A percentile compares a stretch with the other conserved stretches of the same genome.
Evolutionary conservation across 2,888 invertebrate genomes (phyloP).

Genomic region (Ferrisia virgata): DNA sequence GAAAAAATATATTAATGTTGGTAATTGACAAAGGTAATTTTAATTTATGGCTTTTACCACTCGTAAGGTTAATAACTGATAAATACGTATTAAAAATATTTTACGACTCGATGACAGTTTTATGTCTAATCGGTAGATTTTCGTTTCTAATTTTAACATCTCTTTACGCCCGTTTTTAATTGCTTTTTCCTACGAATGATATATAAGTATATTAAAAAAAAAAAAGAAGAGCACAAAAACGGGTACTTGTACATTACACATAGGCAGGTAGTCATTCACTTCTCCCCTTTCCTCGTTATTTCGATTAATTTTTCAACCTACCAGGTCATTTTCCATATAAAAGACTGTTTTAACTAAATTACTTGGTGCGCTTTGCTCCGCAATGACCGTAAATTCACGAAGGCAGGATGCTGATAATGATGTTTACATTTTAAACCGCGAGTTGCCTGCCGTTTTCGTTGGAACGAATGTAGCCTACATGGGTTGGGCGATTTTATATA

Average conservation of each 20-base stretch:
- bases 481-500: not conserved
- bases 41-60: constrained; percentile 3
- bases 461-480: not conserved
- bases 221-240: not conserved
- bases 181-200: not conserved
- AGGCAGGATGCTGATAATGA: constrained; percentile 9
- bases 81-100: constrained; percentile 5
- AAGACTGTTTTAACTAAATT: not conserved
- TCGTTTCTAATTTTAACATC: constrained; percentile 5
- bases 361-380: not conserved
- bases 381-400: not conserved
- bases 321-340: not conserved
- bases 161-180: not conserved
- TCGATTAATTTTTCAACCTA: not conserved
- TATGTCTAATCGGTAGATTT: not conserved
- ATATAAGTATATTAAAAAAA: not conserved
- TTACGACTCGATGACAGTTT: not conserved
- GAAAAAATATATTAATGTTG: constrained; percentile 2
- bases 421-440: constrained; percentile 2
- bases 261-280: too few species aligned
- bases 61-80: constrained; percentile 11
- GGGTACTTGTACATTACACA: not conserved
- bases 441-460: not conserved
- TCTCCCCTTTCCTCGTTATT: not conserved
- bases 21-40: not conserved